Base-by-base conservation (phyloP, 2,797 vertebrate genomes). In the Cottoperca gobio region DNA sequence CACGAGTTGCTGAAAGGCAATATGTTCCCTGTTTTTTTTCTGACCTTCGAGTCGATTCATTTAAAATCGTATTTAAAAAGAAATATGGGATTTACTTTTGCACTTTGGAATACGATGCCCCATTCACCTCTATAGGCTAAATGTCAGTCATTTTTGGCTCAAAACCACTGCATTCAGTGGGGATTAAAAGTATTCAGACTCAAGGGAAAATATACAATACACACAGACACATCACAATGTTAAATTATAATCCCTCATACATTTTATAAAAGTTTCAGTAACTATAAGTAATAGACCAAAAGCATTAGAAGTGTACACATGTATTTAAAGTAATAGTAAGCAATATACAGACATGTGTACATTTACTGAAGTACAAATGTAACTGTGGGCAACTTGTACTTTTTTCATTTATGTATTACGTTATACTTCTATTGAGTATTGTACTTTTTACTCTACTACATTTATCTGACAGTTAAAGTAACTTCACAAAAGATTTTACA, bases 1-100 rank as follows among this genome's bases (percentile, higher is more conserved):
- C 57, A 64, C 39, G 69, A 74, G 37, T 33, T 54, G 53, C 26
- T 74, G 43, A 66, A 70, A 70, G 70, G 42, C 67, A 53, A 35
- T 14, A 48, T 63, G 62, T 49, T 58, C 48, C 23, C 45, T 58
- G 52, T 24, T 40, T 67, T 33, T n/a, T n/a, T 72, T 46, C 70
- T 81, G 73, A 73, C 54, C 52, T 58, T 52, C 40, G 7, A 68
- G 28, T 40, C 26, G 12, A 28, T 54, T 58, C 45, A 6, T 17
- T 77, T 70, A 57, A 57, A 69, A 75, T 64, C 40, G 10, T 2
- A 59, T 60, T 69, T 33, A 48, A 58, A 62, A 21, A 16, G 45
- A 21, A 84, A 75, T 50, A 55, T n/a, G 7, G 45, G 65, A 24
- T 26, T 16, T 23, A 12, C 21, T 63, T 53, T 67, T 45, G 9